Conservation (phyloP, 2,113 vertebrate genomes). For the Microtus ochrogaster region DNA sequence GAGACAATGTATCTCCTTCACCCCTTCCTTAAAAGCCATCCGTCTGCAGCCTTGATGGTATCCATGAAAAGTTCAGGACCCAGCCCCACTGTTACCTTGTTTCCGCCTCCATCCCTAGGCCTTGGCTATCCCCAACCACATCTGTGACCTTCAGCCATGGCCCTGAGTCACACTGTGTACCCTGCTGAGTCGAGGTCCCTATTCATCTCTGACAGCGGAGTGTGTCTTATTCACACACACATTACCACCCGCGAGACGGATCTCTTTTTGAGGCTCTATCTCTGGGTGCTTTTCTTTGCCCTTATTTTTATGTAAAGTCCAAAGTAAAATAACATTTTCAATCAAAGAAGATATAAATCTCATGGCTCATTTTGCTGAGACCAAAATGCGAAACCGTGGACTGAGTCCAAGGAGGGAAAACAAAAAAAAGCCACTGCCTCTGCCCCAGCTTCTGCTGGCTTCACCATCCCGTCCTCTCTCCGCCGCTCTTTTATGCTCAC, state of each 20-base stretch:
- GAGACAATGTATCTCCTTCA: neutral
- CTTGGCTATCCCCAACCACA: neutral
- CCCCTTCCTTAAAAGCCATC: neutral
- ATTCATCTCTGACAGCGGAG: neutral
- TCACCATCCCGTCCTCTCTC: neutral
- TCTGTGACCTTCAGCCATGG: neutral
- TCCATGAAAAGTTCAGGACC: neutral
- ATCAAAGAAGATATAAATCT: conserved; percentile 64
- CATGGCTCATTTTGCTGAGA: conserved; percentile 23
- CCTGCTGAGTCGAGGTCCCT: neutral
- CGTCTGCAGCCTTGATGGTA: neutral
- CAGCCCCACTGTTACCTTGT: neutral
- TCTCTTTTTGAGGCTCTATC: neutral
- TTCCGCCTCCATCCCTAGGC: neutral
- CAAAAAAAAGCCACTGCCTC: neutral
- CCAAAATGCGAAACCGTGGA: conserved; percentile 48
- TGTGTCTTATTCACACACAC: neutral
- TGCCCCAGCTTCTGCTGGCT: neutral
- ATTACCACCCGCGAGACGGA: neutral
- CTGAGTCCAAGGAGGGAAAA: conserved; percentile 26
- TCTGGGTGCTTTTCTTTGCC: neutral
- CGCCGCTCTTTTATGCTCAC: conserved; percentile 54
- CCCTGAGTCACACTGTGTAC: fast-evolving
- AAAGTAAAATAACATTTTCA: conserved; percentile 55
- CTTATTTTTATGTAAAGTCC: conserved; percentile 61